A percentile compares a stretch with the other conserved stretches of the same genome.
Conservation (phyloP, 2,888 invertebrate species). For the Xestia sexstrigata region DNA sequence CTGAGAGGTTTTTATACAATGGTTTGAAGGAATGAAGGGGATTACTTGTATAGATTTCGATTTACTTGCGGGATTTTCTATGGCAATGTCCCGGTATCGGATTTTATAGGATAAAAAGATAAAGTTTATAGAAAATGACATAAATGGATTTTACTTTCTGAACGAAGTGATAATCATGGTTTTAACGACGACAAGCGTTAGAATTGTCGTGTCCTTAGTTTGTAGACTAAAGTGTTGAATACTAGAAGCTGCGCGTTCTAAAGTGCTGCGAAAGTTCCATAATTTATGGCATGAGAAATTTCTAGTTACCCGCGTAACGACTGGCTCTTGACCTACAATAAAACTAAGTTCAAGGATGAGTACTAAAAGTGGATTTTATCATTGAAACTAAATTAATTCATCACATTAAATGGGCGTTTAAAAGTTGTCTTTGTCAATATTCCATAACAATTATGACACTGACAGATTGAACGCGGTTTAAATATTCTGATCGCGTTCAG, state of each 20-base stretch:
- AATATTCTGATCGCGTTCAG: not conserved
- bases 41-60: slow-evolving; percentile 18
- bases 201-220: slow-evolving; percentile 8
- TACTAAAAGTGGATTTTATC: not conserved
- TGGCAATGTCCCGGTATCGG: not conserved
- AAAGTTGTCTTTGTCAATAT: not conserved
- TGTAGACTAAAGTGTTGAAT: slow-evolving; percentile 12
- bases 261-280: slow-evolving; percentile 32
- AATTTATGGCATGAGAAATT: slow-evolving; percentile 34
- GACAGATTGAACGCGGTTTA: not conserved
- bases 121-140: slow-evolving; percentile 11
- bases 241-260: slow-evolving; percentile 7
- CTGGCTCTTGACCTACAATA: slow-evolving; percentile 14
- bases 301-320: slow-evolving; percentile 36
- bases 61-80: slow-evolving; percentile 26
- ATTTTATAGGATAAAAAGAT: slow-evolving; percentile 20
- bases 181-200: not conserved
- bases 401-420: not conserved
- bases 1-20: slow-evolving; percentile 32
- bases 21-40: slow-evolving; percentile 31
- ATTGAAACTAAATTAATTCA: not conserved
- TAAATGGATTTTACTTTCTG: not conserved
- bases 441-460: not conserved
- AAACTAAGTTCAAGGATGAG: slow-evolving; percentile 1
- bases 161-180: not conserved